A percentile compares a stretch with the other conserved stretches of the same genome.
phyloP scores from a whole-genome alignment of 2,888 invertebrate genomes.

The Siphlonurus alternatus region DNA sequence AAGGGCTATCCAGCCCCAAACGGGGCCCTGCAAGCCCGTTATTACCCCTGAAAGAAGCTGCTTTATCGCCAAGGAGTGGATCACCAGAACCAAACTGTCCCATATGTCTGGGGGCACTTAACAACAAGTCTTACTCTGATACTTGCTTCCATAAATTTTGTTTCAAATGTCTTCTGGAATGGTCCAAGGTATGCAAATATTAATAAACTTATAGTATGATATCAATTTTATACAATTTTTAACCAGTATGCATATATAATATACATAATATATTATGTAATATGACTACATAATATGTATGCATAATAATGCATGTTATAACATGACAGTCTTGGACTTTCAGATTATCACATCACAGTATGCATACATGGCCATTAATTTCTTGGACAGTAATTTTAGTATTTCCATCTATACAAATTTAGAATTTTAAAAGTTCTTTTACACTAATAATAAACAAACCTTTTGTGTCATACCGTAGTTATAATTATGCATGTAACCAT shows the following conservation, averaged over 20 bases:
- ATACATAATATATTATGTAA: constrained; percentile 3
- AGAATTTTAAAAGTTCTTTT: too few species aligned
- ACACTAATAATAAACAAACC: too few species aligned
- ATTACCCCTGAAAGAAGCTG: neutral
- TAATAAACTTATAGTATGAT: neutral
- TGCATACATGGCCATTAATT: too few species aligned
- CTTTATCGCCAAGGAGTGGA: constrained; percentile 20
- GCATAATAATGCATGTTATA: constrained; percentile 3
- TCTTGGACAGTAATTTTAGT: too few species aligned
- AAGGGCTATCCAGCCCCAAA: neutral
- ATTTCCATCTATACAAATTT: too few species aligned
- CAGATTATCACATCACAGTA: too few species aligned
- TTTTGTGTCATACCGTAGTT: too few species aligned
- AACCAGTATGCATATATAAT: too few species aligned
- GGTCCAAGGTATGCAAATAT: constrained; percentile 54
- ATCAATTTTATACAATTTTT: neutral
- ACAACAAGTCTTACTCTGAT: constrained; percentile 81
- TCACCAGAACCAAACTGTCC: constrained; percentile 81
- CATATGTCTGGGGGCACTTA: constrained; percentile 74
- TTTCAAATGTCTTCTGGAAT: constrained; percentile 78
- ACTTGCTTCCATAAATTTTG: constrained; percentile 90
- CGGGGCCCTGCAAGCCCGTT: neutral
- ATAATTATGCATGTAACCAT: too few species aligned
- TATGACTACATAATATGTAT: constrained; percentile 1
- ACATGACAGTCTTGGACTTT: too few species aligned